A percentile compares a stretch with the other conserved stretches of the same genome.
Evolutionary conservation across 2,113 vertebrate species (phyloP).

Genomic region (Zapornia atra): DNA sequence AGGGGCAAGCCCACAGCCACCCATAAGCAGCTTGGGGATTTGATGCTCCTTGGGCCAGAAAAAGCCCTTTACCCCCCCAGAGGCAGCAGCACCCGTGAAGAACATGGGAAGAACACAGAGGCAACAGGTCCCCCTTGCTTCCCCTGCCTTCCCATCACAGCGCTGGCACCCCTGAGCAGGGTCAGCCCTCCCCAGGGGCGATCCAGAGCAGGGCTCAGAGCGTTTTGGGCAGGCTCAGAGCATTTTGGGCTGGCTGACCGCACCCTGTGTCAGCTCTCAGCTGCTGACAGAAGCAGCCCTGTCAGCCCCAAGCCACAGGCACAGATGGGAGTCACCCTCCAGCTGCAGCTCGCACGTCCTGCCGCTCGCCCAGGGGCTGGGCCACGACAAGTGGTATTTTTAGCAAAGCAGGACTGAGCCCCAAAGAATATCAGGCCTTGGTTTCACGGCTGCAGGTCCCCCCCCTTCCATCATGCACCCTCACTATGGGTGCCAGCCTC

Average conservation of each 20-base stretch:
- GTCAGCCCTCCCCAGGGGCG: not conserved
- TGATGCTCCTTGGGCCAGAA: not conserved
- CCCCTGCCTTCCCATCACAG: rapidly evolving
- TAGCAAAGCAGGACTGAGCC: not conserved
- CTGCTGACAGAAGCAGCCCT: not conserved
- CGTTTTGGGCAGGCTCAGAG: rapidly evolving
- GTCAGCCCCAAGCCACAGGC: not conserved
- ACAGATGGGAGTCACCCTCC: not conserved
- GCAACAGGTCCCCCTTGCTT: not conserved
- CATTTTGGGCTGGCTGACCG: too few species aligned
- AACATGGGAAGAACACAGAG: not conserved
- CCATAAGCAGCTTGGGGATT: not conserved
- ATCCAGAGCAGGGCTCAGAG: rapidly evolving
- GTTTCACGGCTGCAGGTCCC: not conserved
- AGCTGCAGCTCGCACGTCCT: not conserved
- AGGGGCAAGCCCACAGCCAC: not conserved
- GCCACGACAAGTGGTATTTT: not conserved
- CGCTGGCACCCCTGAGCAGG: not conserved
- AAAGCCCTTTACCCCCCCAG: not conserved
- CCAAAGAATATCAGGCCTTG: not conserved
- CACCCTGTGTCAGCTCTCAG: not conserved
- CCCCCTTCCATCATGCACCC: not conserved
- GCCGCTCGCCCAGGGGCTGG: rapidly evolving
- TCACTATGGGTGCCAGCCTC: not conserved
- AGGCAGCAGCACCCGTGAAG: not conserved